Conservation (phyloP, 2,113 vertebrate species). For the Pseudorhombus dupliciocellatus region DNA sequence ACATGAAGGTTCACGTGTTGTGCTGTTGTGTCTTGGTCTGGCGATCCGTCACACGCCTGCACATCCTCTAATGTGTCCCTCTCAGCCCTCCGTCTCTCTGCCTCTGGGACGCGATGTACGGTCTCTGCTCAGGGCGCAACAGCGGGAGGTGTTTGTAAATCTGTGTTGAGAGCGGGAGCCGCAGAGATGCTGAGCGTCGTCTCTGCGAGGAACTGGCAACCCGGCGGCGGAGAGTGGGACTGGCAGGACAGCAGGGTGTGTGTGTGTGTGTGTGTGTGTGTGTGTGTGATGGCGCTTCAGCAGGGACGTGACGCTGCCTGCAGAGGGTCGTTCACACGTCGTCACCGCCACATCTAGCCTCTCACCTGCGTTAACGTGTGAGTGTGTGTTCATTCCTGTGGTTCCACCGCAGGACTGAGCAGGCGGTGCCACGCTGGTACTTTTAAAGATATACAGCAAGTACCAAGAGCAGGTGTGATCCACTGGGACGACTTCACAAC, state of each 20-base stretch:
- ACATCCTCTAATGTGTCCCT: background rate
- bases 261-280: constrained; percentile 1
- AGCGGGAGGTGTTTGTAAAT: constrained; percentile 34
- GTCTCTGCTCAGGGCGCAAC: background rate
- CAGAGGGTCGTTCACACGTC: background rate
- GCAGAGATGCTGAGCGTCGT: constrained; percentile 40
- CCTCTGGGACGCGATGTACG: constrained; percentile 8
- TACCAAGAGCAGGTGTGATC: too few relatives aligned
- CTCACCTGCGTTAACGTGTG: constrained; percentile 23
- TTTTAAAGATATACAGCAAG: too few relatives aligned
- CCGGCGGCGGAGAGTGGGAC: constrained; percentile 29
- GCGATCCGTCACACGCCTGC: too few relatives aligned
- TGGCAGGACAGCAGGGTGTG: constrained; percentile 22
- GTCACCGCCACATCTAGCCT: constrained; percentile 21
- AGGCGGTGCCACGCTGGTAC: too few relatives aligned
- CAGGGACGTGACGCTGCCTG: background rate
- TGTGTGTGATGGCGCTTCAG: constrained; percentile 25
- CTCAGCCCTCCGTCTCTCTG: background rate
- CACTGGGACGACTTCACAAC: too few relatives aligned
- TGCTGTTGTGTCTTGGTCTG: too few relatives aligned
- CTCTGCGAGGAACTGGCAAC: constrained; percentile 40
- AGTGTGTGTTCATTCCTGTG: constrained; percentile 7
- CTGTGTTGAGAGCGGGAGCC: constrained; percentile 46
- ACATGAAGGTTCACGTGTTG: too few relatives aligned
- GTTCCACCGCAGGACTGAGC: too few relatives aligned